Evolutionary conservation across 1,140 invertebrate species (phyloP).

Genomic region (Vanessa tameamea): DNA sequence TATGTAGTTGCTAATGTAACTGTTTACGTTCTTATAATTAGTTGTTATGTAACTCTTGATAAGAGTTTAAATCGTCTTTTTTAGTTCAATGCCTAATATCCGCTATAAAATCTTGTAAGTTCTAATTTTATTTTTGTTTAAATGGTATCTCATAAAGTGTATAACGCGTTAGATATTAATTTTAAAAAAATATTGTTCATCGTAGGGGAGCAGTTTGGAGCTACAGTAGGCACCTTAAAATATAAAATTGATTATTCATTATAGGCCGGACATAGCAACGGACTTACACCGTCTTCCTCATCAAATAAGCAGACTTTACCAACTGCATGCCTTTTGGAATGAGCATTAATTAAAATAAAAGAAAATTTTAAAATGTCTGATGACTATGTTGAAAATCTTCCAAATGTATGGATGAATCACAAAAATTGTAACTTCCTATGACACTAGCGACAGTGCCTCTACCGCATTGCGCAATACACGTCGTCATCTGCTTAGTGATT

Average conservation of each 20-base stretch:
- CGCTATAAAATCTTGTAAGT: neutral
- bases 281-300: no score
- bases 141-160: neutral
- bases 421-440: slow-evolving; percentile 38
- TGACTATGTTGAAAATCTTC: slow-evolving; percentile 35
- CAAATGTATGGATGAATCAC: slow-evolving; percentile 45
- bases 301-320: no score
- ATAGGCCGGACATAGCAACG: no score
- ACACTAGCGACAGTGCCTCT: slow-evolving; percentile 26
- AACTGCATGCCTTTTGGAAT: neutral
- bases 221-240: no score
- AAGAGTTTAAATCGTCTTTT: slow-evolving; percentile 30
- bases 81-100: neutral
- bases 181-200: no score
- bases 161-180: no score
- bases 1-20: slow-evolving; percentile 55
- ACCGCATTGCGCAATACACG: slow-evolving; percentile 43
- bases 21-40: slow-evolving; percentile 47
- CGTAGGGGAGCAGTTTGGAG: no score
- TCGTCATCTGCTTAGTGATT: slow-evolving; percentile 42
- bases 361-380: neutral
- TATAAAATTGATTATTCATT: no score
- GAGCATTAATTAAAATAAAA: neutral
- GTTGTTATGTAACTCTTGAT: slow-evolving; percentile 55
- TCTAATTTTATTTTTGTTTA: neutral